Evolutionary conservation across 23 tunicate species (phyloP).

Genomic region (Styela clava): DNA sequence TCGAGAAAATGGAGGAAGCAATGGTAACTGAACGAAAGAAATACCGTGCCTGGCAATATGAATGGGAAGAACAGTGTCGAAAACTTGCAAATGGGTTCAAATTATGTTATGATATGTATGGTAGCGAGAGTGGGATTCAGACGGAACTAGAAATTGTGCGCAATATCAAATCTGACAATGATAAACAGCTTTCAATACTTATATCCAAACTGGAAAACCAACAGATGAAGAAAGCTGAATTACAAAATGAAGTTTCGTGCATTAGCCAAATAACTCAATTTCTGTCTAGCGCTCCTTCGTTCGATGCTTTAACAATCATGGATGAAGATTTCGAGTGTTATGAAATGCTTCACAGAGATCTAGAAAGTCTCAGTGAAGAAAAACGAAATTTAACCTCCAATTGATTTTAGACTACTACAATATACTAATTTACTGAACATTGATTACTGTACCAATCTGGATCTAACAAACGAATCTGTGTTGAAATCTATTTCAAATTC

Average conservation of each 20-base stretch:
- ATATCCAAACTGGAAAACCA: not conserved
- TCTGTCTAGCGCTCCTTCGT: not conserved
- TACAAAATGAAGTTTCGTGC: not conserved
- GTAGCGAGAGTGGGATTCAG: not conserved
- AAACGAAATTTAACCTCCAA: too few relatives aligned
- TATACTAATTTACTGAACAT: too few relatives aligned
- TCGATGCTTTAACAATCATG: not conserved
- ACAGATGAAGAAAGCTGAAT: not conserved
- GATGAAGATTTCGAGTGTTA: not conserved
- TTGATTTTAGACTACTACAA: too few relatives aligned
- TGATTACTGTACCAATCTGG: too few relatives aligned
- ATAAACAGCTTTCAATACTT: not conserved
- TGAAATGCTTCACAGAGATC: not conserved
- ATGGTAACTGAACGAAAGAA: not conserved
- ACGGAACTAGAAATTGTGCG: not conserved
- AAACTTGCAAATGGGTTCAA: not conserved
- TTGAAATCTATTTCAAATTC: too few relatives aligned
- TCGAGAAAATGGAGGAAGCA: not conserved
- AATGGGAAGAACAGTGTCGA: slow-evolving; percentile 1
- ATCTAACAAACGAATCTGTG: too few relatives aligned
- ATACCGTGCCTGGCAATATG: not conserved
- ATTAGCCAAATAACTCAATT: not conserved
- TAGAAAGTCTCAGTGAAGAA: not conserved
- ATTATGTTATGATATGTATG: not conserved
- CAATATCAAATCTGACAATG: not conserved